phyloP scores from a whole-genome alignment of 2,113 vertebrate genomes.

The Galeopterus variegatus region DNA sequence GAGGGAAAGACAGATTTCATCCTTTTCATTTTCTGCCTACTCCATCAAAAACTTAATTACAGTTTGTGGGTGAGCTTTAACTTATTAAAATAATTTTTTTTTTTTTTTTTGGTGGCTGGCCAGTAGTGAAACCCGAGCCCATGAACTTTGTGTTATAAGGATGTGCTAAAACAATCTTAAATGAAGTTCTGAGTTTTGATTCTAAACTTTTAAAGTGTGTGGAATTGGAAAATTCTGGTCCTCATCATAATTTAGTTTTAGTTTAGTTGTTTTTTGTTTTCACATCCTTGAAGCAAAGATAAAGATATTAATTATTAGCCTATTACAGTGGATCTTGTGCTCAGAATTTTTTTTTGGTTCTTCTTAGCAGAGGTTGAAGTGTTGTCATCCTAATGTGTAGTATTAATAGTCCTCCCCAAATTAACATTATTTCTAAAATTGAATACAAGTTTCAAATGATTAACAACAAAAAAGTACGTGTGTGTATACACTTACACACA shows the following conservation, averaged over 20 bases:
- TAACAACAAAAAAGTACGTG: background rate
- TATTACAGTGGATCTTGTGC: background rate
- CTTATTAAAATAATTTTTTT: background rate
- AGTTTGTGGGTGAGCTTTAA: background rate
- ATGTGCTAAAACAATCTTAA: too few relatives aligned
- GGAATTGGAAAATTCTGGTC: background rate
- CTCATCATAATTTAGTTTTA: background rate
- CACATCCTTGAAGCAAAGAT: background rate
- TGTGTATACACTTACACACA: background rate
- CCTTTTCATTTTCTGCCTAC: background rate
- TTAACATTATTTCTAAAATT: background rate
- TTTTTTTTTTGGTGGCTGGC: too few relatives aligned
- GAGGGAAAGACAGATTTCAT: background rate
- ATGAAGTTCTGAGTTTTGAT: background rate
- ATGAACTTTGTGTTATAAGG: too few relatives aligned
- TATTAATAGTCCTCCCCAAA: background rate
- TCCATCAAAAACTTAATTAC: background rate
- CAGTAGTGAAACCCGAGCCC: too few relatives aligned
- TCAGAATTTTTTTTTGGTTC: background rate
- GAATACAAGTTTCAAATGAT: background rate
- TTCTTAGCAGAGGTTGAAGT: background rate
- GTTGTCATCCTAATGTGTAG: background rate
- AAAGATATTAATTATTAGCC: background rate
- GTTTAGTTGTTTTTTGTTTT: background rate
- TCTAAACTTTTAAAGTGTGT: slow-evolving; percentile 2